Base-by-base conservation (phyloP, 2,797 vertebrate species). In the Hipposideros larvatus region DNA sequence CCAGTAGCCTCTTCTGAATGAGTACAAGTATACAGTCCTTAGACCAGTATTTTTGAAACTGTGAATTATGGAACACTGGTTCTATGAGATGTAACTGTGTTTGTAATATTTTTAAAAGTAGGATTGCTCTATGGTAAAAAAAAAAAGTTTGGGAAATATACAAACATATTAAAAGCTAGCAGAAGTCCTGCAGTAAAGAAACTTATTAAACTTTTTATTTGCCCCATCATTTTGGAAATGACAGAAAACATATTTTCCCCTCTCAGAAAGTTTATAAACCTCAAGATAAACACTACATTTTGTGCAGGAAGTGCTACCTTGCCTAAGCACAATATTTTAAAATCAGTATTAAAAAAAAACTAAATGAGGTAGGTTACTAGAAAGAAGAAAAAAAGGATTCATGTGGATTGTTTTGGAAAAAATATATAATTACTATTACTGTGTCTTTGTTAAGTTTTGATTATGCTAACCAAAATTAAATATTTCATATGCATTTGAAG, bases 181-280 rank as follows among this genome's bases (percentile, higher is more conserved):
- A 87, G 13, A 94, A 94, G 7, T 68, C 26, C 46, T 83, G n/a
- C 7, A 94, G 41, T 55, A 88, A 89, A 94, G 16, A 96, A 82
- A 92, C 24, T 65, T 79, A 84, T 71, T 92, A 55, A 55, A 87
- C 24, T 86, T 87, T 90, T 92, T n/a, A 94, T 55, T 89, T 92
- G 74, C 48, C 22, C 85, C 34, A 93, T 80, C 43, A 87, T 83
- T 92, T 78, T 86, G n/a, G 41, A 90, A 96, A 82, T 78, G 37
- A 77, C 34, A 77, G 43, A 94, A 85, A 85, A 53, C 15, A 31
- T 70, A 63, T 87, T 22, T 65, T 46, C 28, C 48, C 11, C 14
- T 53, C 59, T 46, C n/a, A 78, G 55, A 91, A 79, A 65, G 18
- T 4, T 73, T 71, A 78, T 55, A 34, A 91, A 80, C 46, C 26